Percentiles rank a stretch among this genome's conserved stretches.
Evolutionary conservation across 2,888 invertebrate genomes (phyloP).

Genomic region (Acanthosoma haemorrhoidale): DNA sequence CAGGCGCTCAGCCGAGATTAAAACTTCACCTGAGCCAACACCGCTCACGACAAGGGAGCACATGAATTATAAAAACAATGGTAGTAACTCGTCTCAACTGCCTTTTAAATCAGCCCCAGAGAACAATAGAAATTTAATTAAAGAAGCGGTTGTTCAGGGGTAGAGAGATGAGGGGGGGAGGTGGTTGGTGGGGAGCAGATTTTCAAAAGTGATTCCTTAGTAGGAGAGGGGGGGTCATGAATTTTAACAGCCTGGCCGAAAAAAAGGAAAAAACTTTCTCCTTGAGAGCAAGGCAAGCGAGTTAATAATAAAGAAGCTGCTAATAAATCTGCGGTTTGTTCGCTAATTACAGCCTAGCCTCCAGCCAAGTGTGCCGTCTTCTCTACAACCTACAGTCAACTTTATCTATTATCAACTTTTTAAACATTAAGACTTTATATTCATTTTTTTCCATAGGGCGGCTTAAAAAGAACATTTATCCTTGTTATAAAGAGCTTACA

Average conservation of each 20-base stretch:
- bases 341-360: background rate
- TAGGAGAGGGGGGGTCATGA: slow-evolving; percentile 20
- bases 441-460: background rate
- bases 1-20: background rate
- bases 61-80: slow-evolving; percentile 30
- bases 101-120: slow-evolving; percentile 27
- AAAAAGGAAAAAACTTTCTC: background rate
- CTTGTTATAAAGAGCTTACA: too few species aligned
- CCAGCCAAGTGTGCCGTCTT: background rate
- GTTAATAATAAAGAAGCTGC: slow-evolving; percentile 23
- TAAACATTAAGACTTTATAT: background rate
- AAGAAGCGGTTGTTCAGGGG: slow-evolving; percentile 1
- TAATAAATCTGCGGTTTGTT: slow-evolving; percentile 1
- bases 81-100: slow-evolving; percentile 21
- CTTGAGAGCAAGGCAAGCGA: background rate
- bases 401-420: background rate
- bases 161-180: background rate
- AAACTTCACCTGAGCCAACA: background rate
- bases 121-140: slow-evolving; percentile 31
- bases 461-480: too few species aligned
- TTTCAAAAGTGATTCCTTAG: slow-evolving; percentile 23
- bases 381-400: too few species aligned
- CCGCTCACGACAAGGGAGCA: background rate
- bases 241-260: background rate
- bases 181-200: background rate